These are phyloP conservation scores for Acheta domesticus DNA, from an alignment of 2,888 invertebrate species.

Conservation along the genomic window DNA sequence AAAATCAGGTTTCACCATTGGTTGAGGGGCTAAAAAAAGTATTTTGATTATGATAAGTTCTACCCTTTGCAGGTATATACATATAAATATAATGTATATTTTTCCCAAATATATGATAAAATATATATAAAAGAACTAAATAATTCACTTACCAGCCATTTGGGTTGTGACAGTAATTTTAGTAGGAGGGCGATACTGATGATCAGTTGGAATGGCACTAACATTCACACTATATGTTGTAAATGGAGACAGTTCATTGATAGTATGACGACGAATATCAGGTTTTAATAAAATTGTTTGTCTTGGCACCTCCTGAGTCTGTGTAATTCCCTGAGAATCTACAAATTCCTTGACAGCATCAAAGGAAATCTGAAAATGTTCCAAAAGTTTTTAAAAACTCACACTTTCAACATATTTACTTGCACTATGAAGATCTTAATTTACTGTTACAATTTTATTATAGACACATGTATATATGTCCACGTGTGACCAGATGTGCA, in stretches of 20 bases:
- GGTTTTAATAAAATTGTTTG: constrained; percentile 70
- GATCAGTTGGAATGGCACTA: constrained; percentile 81
- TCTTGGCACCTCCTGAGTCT: constrained; percentile 75
- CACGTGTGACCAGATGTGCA: too few relatives aligned
- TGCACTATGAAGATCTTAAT: too few relatives aligned
- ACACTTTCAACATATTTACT: neutral
- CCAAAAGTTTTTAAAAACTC: constrained; percentile 5
- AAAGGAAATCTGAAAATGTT: constrained; percentile 63
- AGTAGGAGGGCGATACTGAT: constrained; percentile 80
- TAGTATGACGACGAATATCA: constrained; percentile 67
- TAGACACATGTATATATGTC: neutral
- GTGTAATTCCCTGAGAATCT: constrained; percentile 88
- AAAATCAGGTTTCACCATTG: constrained; percentile 93
- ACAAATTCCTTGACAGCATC: constrained; percentile 92
- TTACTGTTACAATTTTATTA: constrained; percentile 11
- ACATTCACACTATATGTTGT: constrained; percentile 93
- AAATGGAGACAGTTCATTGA: constrained; percentile 86
- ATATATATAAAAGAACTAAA: neutral
- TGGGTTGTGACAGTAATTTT: constrained; percentile 92
- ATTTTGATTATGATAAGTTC: neutral
- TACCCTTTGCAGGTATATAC: too few relatives aligned
- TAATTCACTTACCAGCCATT: constrained; percentile 64
- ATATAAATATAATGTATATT: too few relatives aligned
- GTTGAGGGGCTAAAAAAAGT: constrained; percentile 67
- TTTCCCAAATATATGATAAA: too few relatives aligned